These are phyloP conservation scores for Micronycteris hirsuta DNA, from an alignment of 2,113 vertebrate species.

Conservation along the genomic window DNA sequence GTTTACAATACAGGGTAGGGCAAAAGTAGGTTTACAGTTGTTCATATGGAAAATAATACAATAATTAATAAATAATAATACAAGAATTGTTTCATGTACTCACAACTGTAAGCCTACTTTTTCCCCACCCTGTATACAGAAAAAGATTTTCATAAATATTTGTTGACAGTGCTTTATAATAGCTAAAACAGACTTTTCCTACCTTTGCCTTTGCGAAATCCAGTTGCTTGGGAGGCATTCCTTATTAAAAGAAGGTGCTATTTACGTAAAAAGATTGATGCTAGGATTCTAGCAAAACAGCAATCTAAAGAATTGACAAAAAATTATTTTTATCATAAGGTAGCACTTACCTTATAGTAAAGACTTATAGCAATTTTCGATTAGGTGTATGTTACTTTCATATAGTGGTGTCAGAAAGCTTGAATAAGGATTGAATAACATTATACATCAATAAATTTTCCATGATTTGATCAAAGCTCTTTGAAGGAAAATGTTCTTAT, in stretches of 20 bases:
- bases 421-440: not conserved
- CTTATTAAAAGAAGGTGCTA: constrained; percentile 15
- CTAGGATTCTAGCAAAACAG: not conserved
- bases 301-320: not conserved
- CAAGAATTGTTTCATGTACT: not conserved
- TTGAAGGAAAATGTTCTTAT: constrained; percentile 2
- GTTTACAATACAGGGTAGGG: not conserved
- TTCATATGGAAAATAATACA: not conserved
- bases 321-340: not conserved
- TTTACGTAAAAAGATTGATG: not conserved
- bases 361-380: not conserved
- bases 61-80: not conserved
- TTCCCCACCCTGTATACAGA: not conserved
- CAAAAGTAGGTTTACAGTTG: not conserved
- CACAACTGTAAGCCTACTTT: not conserved
- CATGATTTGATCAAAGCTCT: constrained; percentile 40
- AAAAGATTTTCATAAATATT: constrained; percentile 44
- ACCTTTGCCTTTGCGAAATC: constrained; percentile 7
- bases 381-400: not conserved
- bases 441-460: not conserved
- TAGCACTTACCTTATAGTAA: constrained; percentile 15
- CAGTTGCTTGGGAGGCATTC: not conserved
- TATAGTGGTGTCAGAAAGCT: constrained; percentile 6
- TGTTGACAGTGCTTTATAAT: not conserved
- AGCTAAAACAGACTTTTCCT: constrained; percentile 23